Base-by-base conservation (phyloP, 2,113 vertebrate genomes). In the Engystomops pustulosus region DNA sequence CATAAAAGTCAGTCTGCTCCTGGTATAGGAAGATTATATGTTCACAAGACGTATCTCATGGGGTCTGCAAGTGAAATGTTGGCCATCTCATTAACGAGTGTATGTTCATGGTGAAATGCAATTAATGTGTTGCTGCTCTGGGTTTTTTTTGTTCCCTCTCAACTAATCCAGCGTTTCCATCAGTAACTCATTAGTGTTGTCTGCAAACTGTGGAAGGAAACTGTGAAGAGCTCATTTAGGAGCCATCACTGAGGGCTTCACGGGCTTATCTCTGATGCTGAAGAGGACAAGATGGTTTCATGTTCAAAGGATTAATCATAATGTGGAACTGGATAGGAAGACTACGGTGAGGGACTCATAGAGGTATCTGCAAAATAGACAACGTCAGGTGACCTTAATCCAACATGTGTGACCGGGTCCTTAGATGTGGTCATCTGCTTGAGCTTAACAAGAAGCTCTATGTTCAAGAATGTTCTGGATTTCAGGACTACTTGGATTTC, bases 51-150 rank as follows among this genome's bases (percentile, higher is more conserved):
- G 32, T 10, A 20, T 78, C 82, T 77, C 82, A 53, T 41, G 82
- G 60, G 82, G 34, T 25, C 67, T 53, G 74, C 3, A 12, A 77
- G 38, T 62, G 60, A 77, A 83, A 76, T 62, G 55, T 55, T 84
- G 45, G 27, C 44, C 47, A 27, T 65, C 44, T 67, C 60, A 75
- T 77, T 83, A 84, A 77, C 78, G 60, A 77, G 38, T 67, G 45
- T 36, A 75, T 45, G 60, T 75, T 84, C 58, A 58, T 78, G 32
- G 67, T 77, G 79, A 70, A 81, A 75, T 47, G 71, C 55, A 75
- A 65, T 83, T 67, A 83, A 76, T 75, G 71, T 62, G 69, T 38
- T 32, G 79, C 67, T 65, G 78, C 49, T 30, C 23, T 41, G 79
- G 30, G 47, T 53, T 55, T 47, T 55, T 47, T 38, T 55, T 8